A percentile compares a stretch with the other conserved stretches of the same genome.
These are phyloP conservation scores for Ypsolopha scabrella DNA, from an alignment of 2,888 invertebrate species.

Conservation along the genomic window DNA sequence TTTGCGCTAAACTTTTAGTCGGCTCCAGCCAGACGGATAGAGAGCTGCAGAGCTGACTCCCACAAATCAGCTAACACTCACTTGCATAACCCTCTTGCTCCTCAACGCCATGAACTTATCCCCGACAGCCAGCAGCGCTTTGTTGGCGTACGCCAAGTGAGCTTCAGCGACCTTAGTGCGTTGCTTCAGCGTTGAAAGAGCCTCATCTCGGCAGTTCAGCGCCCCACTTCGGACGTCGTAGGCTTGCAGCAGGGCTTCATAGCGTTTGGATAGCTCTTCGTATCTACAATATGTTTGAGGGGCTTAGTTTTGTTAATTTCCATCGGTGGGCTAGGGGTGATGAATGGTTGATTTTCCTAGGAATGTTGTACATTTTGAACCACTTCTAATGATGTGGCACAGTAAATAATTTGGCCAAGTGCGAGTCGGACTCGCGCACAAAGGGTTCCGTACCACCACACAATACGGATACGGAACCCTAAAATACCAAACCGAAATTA, in stretches of 20 bases:
- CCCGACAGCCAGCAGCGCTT: conserved; percentile 36
- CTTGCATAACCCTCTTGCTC: neutral
- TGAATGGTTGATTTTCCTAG: neutral
- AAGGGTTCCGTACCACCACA: too few relatives aligned
- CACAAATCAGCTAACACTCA: neutral
- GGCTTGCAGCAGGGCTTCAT: conserved; percentile 34
- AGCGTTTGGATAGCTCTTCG: conserved; percentile 48
- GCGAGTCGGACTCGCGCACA: too few relatives aligned
- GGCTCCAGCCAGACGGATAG: too few relatives aligned
- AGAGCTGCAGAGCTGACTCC: neutral
- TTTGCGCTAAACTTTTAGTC: too few relatives aligned
- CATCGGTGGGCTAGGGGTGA: neutral
- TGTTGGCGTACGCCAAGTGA: conserved; percentile 34
- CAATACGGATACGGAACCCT: too few relatives aligned
- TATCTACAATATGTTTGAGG: conserved; percentile 24
- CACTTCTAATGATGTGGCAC: too few relatives aligned
- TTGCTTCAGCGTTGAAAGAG: conserved; percentile 23
- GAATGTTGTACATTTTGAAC: too few relatives aligned
- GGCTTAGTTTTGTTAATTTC: too few relatives aligned
- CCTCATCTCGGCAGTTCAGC: conserved; percentile 24
- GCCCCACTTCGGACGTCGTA: conserved; percentile 35
- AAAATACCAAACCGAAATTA: too few relatives aligned
- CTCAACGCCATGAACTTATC: conserved; percentile 33
- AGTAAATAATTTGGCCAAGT: too few relatives aligned
- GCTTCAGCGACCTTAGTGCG: conserved; percentile 23